Base-by-base conservation (phyloP, 2,888 invertebrate genomes). In the Campoplex nolae region DNA sequence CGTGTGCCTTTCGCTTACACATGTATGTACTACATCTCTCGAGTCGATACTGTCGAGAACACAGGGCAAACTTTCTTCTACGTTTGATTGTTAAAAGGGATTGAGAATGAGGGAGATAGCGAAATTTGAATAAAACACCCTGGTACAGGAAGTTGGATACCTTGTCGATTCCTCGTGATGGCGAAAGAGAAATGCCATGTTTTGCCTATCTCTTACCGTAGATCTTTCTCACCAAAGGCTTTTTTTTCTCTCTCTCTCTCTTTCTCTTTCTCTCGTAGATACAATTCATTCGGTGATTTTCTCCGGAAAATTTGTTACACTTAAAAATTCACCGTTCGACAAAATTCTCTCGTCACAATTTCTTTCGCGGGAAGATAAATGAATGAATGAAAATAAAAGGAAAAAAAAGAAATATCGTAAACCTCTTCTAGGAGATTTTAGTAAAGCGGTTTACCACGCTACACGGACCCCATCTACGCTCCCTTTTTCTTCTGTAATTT, bases 61-160 rank as follows among this genome's bases (percentile, higher is more conserved):
- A 77, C 48, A 67, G 48, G 4, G n/a, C 65, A 54, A 77, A 77
- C 65, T 65, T 77, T 67, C 65, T 32, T 48, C 65, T n/a, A 48
- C 65, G 65, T 35, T 32, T 35, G 65, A 35, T 62, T 75, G 42
- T 62, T 45, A 38, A 18, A 51, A 71, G 18, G 8, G 54, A 74
- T n/a, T 32, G n/a, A 56, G 54, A 42, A 13, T 23, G 38, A 58
- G 38, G 9, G 38, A 56, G 38, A 54, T 38, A 8, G 23, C 28
- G 56, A 42, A 18, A 65, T 48, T 9, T 35, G 76, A 76, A 76
- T 71, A 71, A 75, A 75, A 42, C 58, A 58, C 28, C 28, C 16
- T 75, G 16, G 42, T 58, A 62, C 35, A 75, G n/a, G 28, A 62
- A 75, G 58, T 51, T 75, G 32, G 48, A 48, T 45, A 45, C 42